phyloP scores from a whole-genome alignment of 1,140 invertebrate genomes.

The Anastrepha obliqua region DNA sequence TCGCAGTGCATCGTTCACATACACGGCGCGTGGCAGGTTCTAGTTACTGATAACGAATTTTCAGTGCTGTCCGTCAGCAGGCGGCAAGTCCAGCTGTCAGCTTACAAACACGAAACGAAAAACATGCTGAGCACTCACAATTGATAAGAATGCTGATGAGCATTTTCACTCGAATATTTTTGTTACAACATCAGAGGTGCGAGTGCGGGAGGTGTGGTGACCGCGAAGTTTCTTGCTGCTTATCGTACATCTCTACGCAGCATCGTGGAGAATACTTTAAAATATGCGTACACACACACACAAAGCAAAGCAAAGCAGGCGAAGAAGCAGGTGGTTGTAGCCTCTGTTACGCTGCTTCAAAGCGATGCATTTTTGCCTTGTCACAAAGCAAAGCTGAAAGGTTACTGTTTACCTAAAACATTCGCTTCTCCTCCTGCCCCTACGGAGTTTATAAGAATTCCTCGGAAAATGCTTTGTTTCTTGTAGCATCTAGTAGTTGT shows the following conservation, averaged over 20 bases:
- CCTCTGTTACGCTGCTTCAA: not conserved
- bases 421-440: not conserved
- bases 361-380: not conserved
- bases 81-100: not conserved
- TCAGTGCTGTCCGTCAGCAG: too few relatives aligned
- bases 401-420: slow-evolving; percentile 34
- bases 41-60: too few relatives aligned
- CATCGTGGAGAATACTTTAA: not conserved
- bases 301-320: not conserved
- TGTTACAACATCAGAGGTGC: too few relatives aligned
- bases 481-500: not conserved
- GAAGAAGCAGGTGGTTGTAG: not conserved
- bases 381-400: slow-evolving; percentile 1
- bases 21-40: too few relatives aligned
- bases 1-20: too few relatives aligned
- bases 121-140: not conserved
- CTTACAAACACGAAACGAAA: not conserved
- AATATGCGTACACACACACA: not conserved
- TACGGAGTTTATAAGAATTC: not conserved
- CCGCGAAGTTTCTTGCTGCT: not conserved
- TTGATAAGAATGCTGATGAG: slow-evolving; percentile 37
- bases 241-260: not conserved
- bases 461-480: not conserved
- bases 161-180: not conserved
- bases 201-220: not conserved